These are phyloP conservation scores for Hypothenemus hampei DNA, from an alignment of 1,140 invertebrate species.

Conservation along the genomic window DNA sequence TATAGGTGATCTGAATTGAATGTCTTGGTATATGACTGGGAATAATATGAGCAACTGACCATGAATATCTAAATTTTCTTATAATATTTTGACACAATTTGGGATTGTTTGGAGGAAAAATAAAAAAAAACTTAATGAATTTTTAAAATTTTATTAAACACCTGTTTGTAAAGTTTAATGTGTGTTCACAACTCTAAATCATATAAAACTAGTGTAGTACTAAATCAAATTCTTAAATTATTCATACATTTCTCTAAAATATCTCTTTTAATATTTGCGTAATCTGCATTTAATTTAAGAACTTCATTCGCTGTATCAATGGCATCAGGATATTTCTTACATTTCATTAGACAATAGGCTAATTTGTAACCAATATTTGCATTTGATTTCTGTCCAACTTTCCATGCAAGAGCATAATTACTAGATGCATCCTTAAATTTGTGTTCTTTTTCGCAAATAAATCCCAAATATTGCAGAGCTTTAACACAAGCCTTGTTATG, in stretches of 20 bases:
- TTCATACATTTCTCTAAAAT: conserved; percentile 91
- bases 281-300: conserved; percentile 76
- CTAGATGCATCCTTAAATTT: conserved; percentile 80
- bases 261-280: conserved; percentile 87
- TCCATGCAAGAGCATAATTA: conserved; percentile 84
- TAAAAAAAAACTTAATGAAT: too few relatives aligned
- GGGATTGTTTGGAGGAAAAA: too few relatives aligned
- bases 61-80: too few relatives aligned
- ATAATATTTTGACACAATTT: too few relatives aligned
- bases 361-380: conserved; percentile 86
- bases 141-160: too few relatives aligned
- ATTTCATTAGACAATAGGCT: conserved; percentile 87
- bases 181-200: too few relatives aligned
- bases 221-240: conserved; percentile 59
- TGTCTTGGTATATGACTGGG: too few relatives aligned
- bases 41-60: too few relatives aligned
- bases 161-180: too few relatives aligned
- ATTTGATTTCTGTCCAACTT: conserved; percentile 72
- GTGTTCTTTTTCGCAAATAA: conserved; percentile 88
- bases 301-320: conserved; percentile 84
- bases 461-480: conserved; percentile 85
- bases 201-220: too few relatives aligned
- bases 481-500: conserved; percentile 89
- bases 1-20: too few relatives aligned
- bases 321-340: conserved; percentile 79